Base-by-base conservation (phyloP, 2,888 invertebrate genomes). In the Ectemnius cavifrons region DNA sequence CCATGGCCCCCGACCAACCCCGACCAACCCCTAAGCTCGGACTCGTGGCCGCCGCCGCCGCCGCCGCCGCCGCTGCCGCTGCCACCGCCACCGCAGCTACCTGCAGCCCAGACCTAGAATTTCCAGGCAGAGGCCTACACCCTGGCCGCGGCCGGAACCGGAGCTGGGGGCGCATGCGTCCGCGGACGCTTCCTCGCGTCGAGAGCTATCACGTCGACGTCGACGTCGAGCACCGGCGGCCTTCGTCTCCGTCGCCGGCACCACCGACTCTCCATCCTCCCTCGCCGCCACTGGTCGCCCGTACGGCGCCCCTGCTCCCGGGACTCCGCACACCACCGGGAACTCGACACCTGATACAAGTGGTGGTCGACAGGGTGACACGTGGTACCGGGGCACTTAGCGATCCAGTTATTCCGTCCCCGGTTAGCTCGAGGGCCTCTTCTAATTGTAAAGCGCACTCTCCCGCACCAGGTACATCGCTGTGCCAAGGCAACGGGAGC, bases 81-180 rank as follows among this genome's bases (percentile, higher is more conserved):
- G 37, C 37, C 37, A 11, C 37, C 37, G 37, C 37, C 37, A 37
- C 37, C 37, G 37, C 37, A 85, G 87, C 86, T 86, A 88, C 87
- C 87, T 87, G 88, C 88, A 87, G 87, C 86, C 88, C 88, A 88
- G 87, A 86, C 85, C 85, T 80, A 77, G 64, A 77, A 79, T 75
- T 79, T 80, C 77, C 80, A 79, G 83, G 85, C 83, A 82, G 80
- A 88, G 86, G 85, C 85, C 86, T 88, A 87, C 87, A 88, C 88
- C 90, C 89, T 89, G 89, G 89, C 87, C 89, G 80, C 83, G 85
- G 86, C 84, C 83, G 82, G 87, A 87, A 83, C 77, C 72, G 71
- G 71, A 73, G 61, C 73, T 59, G 75, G 57, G 45, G 23, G 61
- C 60, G 65, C 45, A 61, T 71, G 46, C 56, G 52, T 52, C n/a